These are phyloP conservation scores for Brevimyrus niger DNA, from an alignment of 2,113 vertebrate genomes.

Conservation along the genomic window DNA sequence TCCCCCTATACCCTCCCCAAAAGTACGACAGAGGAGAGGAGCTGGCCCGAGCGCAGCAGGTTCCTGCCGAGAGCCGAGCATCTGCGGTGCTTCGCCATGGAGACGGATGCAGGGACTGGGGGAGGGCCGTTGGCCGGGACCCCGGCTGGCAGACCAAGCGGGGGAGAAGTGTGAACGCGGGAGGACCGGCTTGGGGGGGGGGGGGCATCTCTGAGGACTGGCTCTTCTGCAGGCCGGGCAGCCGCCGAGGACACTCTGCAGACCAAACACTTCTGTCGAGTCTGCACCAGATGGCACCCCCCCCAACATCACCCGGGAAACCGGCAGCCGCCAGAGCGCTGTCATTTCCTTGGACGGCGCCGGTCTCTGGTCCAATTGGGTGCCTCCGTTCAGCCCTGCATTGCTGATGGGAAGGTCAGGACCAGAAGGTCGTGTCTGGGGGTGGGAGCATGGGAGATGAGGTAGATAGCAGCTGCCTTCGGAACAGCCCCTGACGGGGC, in stretches of 20 bases:
- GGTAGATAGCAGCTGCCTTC: not conserved
- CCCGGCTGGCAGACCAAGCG: constrained; percentile 21
- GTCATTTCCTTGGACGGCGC: not conserved
- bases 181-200: not conserved
- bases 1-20: not conserved
- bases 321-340: not conserved
- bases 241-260: not conserved
- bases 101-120: not conserved
- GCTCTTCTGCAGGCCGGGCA: constrained; percentile 1
- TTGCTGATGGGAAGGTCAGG: not conserved
- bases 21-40: not conserved
- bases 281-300: not conserved
- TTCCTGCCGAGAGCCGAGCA: not conserved
- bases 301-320: not conserved
- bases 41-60: not conserved
- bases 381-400: not conserved
- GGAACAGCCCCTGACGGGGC: too few relatives aligned
- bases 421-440: not conserved
- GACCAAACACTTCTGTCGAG: constrained; percentile 20
- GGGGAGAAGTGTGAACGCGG: constrained; percentile 23
- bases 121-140: constrained; percentile 24
- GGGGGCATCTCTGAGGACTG: not conserved
- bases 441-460: not conserved
- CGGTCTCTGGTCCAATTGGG: not conserved
- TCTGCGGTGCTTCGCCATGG: constrained; percentile 1